Conservation (phyloP, 2,888 invertebrate genomes). For the Lithophane semibrunnea region DNA sequence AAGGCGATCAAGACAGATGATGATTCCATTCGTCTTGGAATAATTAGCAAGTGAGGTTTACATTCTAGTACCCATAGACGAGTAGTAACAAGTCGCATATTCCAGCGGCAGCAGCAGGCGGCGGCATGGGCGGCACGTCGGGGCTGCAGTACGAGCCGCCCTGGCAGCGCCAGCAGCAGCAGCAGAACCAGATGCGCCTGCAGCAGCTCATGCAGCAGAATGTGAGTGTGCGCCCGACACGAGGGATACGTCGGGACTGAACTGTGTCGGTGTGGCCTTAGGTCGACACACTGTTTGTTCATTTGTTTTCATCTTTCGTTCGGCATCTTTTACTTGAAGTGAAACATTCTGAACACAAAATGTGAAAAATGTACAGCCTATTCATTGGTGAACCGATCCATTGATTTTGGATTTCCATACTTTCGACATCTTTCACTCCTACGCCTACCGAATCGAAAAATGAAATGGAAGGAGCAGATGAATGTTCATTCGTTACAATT, state of each 20-base stretch:
- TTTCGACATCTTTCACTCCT: not conserved
- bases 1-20: not conserved
- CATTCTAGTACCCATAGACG: no score
- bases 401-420: not conserved
- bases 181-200: conserved; percentile 84
- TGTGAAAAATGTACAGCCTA: no score
- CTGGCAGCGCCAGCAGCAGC: conserved; percentile 88
- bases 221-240: conserved; percentile 68
- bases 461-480: not conserved
- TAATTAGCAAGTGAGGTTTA: not conserved
- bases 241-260: fast-evolving
- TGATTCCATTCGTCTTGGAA: not conserved
- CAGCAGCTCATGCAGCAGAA: conserved; percentile 87
- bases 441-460: not conserved
- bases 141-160: conserved; percentile 88
- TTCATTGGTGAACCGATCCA: not conserved
- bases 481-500: not conserved
- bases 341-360: not conserved
- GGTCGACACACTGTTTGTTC: not conserved
- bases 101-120: conserved; percentile 40
- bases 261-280: not conserved
- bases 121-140: conserved; percentile 78
- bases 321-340: not conserved
- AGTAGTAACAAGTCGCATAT: not conserved
- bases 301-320: not conserved